Evolutionary conservation across 2,888 invertebrate genomes (phyloP).

Genomic region (Biston betularia): DNA sequence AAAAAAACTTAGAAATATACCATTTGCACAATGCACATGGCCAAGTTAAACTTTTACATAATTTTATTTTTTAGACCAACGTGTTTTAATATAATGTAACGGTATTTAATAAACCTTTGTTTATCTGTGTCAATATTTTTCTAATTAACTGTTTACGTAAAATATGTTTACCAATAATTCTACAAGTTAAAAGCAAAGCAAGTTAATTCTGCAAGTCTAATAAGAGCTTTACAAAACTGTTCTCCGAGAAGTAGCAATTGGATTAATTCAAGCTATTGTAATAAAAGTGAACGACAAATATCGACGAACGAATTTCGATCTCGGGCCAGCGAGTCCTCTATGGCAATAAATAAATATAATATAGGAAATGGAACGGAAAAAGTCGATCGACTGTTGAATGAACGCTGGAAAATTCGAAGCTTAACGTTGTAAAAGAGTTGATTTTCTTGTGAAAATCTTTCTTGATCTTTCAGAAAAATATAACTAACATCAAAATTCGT

Average conservation of each 20-base stretch:
- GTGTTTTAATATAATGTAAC: too few species aligned
- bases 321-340: conserved; percentile 31
- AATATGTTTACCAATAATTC: not conserved
- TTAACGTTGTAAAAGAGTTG: conserved; percentile 8
- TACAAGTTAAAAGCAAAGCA: too few species aligned
- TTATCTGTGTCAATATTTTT: too few species aligned
- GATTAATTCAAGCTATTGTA: conserved; percentile 49
- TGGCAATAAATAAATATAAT: conserved; percentile 39
- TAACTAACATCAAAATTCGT: too few species aligned
- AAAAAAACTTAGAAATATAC: too few species aligned
- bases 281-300: conserved; percentile 48
- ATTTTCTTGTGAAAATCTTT: conserved; percentile 1
- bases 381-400: conserved; percentile 15
- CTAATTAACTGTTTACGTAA: not conserved
- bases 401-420: conserved; percentile 10
- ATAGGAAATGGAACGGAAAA: conserved; percentile 27
- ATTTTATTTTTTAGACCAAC: too few species aligned
- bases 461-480: not conserved
- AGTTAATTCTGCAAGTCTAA: conserved; percentile 5
- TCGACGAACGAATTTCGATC: conserved; percentile 42
- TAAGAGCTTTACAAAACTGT: conserved; percentile 12
- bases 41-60: too few species aligned
- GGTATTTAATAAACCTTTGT: too few species aligned
- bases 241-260: conserved; percentile 37
- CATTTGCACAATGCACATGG: too few species aligned